phyloP scores from a whole-genome alignment of 1,140 invertebrate species.

The Nymphalis io region DNA sequence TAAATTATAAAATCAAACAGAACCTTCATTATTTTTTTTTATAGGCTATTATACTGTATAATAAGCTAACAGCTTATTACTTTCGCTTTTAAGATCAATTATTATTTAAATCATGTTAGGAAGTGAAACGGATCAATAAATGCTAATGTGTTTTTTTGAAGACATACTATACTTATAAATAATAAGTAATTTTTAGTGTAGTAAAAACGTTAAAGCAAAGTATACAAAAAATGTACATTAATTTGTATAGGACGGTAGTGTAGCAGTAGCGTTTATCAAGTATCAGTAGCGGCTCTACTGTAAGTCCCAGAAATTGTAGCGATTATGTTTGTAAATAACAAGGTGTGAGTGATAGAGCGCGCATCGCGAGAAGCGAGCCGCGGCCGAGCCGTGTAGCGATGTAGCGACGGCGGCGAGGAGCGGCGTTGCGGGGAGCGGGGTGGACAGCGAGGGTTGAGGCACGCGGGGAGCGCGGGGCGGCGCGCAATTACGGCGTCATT shows the following conservation, averaged over 20 bases:
- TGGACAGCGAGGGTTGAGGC: conserved; percentile 33
- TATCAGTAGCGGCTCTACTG: conserved; percentile 15
- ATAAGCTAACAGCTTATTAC: conserved; percentile 1
- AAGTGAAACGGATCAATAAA: background rate
- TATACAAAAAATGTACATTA: background rate
- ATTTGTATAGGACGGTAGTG: background rate
- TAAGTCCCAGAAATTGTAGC: conserved; percentile 23
- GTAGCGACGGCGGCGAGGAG: conserved; percentile 22
- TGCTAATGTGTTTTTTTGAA: background rate
- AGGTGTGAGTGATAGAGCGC: conserved; percentile 46
- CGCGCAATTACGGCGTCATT: conserved; percentile 61
- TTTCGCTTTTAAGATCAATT: conserved; percentile 12
- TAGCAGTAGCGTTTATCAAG: conserved; percentile 1
- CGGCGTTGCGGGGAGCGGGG: conserved; percentile 16
- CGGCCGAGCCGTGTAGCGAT: conserved; percentile 19
- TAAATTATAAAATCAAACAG: conserved; percentile 9
- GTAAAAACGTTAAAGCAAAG: background rate
- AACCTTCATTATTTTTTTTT: conserved; percentile 13
- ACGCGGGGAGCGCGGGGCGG: conserved; percentile 40
- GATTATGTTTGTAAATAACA: conserved; percentile 51
- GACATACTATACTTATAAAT: background rate
- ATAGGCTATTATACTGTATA: background rate
- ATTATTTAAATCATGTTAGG: conserved; percentile 5
- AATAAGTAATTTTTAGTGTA: background rate
- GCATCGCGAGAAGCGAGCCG: conserved; percentile 13